Conservation (phyloP, 2,888 invertebrate species). For the Octonoba sinensis region DNA sequence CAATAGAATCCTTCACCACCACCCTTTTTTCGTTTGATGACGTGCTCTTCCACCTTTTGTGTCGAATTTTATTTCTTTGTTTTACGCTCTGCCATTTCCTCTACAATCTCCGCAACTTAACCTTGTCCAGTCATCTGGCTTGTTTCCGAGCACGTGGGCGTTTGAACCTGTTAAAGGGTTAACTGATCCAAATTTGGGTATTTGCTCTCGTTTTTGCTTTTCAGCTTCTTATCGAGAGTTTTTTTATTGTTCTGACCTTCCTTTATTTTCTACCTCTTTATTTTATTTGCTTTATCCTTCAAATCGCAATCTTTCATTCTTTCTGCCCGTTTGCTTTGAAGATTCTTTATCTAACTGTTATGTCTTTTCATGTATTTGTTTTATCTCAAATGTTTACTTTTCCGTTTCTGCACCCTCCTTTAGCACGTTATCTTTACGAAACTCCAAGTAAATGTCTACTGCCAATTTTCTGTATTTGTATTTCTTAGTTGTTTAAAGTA, state of each 20-base stretch:
- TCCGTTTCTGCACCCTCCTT: constrained; percentile 2
- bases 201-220: constrained; percentile 12
- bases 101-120: constrained; percentile 23
- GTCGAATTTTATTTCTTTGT: constrained; percentile 24
- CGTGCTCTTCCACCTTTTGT: constrained; percentile 7
- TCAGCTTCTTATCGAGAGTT: neutral
- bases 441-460: no score
- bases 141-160: constrained; percentile 12
- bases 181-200: constrained; percentile 24
- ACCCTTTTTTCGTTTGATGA: constrained; percentile 15
- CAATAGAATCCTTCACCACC: constrained; percentile 42
- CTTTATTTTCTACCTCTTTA: neutral
- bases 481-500: no score
- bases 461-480: no score
- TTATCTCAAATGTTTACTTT: neutral
- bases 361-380: neutral
- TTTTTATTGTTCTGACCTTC: neutral
- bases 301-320: no score
- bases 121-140: constrained; percentile 30
- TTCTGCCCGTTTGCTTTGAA: neutral
- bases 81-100: neutral
- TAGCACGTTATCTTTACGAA: neutral
- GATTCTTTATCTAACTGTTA: neutral
- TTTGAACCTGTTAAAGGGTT: constrained; percentile 35
- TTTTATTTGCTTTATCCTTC: neutral